Conservation (phyloP, 2,797 vertebrate species). For the Diplodus puntazzo region DNA sequence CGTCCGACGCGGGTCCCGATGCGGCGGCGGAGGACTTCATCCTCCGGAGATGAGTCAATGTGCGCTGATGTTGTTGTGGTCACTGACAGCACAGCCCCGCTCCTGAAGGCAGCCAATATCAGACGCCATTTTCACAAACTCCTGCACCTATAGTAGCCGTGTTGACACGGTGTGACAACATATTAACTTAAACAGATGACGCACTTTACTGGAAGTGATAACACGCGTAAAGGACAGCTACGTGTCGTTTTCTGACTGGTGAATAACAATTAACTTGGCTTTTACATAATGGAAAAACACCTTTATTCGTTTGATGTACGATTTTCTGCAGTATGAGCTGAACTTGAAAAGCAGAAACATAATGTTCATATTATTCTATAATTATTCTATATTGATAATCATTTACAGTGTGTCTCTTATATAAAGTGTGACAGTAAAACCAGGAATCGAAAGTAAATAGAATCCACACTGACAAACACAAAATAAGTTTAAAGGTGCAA, state of each 20-base stretch:
- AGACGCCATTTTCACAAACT: conserved; percentile 79
- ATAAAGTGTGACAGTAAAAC: background rate
- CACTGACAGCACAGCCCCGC: conserved; percentile 54
- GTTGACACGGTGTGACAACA: background rate
- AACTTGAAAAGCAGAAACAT: background rate
- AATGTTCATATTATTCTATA: background rate
- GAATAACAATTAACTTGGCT: background rate
- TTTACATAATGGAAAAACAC: background rate
- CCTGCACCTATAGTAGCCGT: conserved; percentile 45
- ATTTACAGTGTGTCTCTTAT: too few species aligned
- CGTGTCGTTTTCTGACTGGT: background rate
- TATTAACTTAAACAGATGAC: conserved; percentile 8
- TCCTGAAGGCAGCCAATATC: conserved; percentile 36
- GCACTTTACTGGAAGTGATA: background rate
- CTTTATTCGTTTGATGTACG: too few species aligned
- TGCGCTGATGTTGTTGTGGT: conserved; percentile 52
- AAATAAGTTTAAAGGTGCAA: too few species aligned
- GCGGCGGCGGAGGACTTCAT: conserved; percentile 61
- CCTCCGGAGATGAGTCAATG: conserved; percentile 42
- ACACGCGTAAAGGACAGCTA: background rate
- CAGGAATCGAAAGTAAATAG: background rate
- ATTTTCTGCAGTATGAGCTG: background rate
- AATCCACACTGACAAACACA: background rate
- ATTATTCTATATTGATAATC: background rate
- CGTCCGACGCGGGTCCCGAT: conserved; percentile 54